Evolutionary conservation across 2,113 vertebrate genomes (phyloP), one percentile per base, ranked within the genome.

Genomic region (rabbit (Oryctolagus cuniculus)): DNA sequence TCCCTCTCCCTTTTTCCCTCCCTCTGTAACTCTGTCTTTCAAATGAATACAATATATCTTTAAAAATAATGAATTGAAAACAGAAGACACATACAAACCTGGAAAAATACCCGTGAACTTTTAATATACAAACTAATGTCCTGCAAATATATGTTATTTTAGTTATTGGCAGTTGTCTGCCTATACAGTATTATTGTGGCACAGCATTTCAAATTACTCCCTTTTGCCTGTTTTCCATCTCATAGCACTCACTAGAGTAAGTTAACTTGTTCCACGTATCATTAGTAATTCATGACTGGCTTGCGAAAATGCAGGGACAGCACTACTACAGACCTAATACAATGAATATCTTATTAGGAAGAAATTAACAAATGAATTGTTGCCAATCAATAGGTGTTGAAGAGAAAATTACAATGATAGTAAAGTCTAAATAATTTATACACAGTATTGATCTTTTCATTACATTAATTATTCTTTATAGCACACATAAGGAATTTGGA

Each of bases 381-480:
- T 94, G 90, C 97, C 91, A 75, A 98, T 97, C 98, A 94, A 97
- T 97, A 97, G 85, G 95, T 96, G 97, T 96, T 49, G 0, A 98
- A 97, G 89, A 96, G 96, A 97, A 98, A 98, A 98, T 96, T 97
- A 95, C 89, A 97, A 81, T 91, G 96, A 97, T 95, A 97, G 97
- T 96, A 97, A 98, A 98, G 95, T 87, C 94, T 97, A 97, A 78
- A 93, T 96, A 97, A 97, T 97, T 98, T 97, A 97, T 91, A 97
- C 22, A 97, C 78, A 31, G 25, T 12, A 97, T 90, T 90, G 96
- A 98, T 97, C 97, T 96, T 96, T 96, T 96, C 97, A 97, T 97
- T 97, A 97, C 87, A 97, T 97, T 98, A 96, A 97, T 92, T 92
- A 91, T 97, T 97, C 92, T 98, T 97, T 88, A 92, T 87, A 95